Base-by-base conservation (phyloP, 2,888 invertebrate species). In the Ormia ochracea region DNA sequence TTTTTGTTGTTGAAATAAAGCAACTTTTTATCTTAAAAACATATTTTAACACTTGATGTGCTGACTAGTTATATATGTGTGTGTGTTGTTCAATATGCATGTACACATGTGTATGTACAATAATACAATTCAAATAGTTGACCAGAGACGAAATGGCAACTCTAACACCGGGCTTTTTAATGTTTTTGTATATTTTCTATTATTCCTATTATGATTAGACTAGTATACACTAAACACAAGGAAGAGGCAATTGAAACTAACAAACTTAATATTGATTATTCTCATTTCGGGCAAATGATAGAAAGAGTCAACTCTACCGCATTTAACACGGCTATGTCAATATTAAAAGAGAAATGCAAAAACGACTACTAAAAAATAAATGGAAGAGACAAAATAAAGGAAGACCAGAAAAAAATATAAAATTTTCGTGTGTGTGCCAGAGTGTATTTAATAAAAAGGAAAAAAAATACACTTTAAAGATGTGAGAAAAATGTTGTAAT, bases 321-420 rank as follows among this genome's bases (percentile, higher is more conserved):
- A 26, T 5, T 1, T 17, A 31, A 28, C n/a, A 74, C 74, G 21
- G 80, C 80, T 77, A 80, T 77, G 80, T 76, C 77, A 77, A 80
- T 80, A 80, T 73, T 80, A 73, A 80, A 80, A 80, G 80, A 80
- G 72, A 80, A 80, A 80, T 77, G 80, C 80, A 80, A 76, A 76
- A 78, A 78, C 66, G 63, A 73, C 73, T 69, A 73, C 48, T 56
- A 78, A 80, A 80, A 80, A 77, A 68, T 77, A 77, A 80, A 77
- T 68, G 80, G 76, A 80, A 77, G 80, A 78, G 77, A 78, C 81
- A 59, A 69, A 78, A 81, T 78, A 74, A 81, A 81, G 66, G 78
- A 74, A 75, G 66, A 54, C 78, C 66, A 59, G 65, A 74, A 77
- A n/a, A 80, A 81, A 69, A 74, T 76, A 72, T 63, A 77, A 74